Evolutionary conservation across 1,140 invertebrate genomes (phyloP).

Genomic region (Luehdorfia chinensis): DNA sequence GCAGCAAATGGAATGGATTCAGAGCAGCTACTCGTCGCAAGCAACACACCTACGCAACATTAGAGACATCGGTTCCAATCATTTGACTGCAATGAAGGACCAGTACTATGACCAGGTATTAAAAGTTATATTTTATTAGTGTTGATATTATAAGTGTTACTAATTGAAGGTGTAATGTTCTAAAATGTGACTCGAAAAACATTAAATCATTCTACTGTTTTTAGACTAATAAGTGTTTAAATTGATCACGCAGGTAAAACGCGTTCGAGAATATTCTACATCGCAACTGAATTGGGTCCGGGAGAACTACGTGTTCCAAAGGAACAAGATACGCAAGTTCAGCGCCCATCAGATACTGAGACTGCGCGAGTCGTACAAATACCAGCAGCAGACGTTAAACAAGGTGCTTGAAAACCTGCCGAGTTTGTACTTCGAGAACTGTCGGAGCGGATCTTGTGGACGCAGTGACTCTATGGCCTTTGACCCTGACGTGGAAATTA

Average conservation of each 20-base stretch:
- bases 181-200: too few relatives aligned
- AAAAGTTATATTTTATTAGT: constrained; percentile 13
- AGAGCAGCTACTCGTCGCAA: constrained; percentile 93
- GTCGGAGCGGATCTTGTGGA: constrained; percentile 90
- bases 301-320: constrained; percentile 96
- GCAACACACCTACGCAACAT: constrained; percentile 92
- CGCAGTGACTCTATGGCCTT: constrained; percentile 86
- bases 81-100: constrained; percentile 89
- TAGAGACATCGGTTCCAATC: constrained; percentile 92
- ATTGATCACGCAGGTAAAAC: constrained; percentile 80
- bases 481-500: constrained; percentile 80
- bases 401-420: constrained; percentile 96
- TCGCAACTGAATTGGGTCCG: constrained; percentile 94
- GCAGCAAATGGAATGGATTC: constrained; percentile 95
- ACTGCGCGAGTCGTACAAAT: constrained; percentile 94
- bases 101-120: constrained; percentile 94
- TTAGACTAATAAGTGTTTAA: too few relatives aligned
- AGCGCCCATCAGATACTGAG: constrained; percentile 93
- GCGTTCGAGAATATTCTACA: constrained; percentile 93
- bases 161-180: too few relatives aligned
- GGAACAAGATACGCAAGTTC: constrained; percentile 95
- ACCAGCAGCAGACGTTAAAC: constrained; percentile 95
- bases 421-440: constrained; percentile 95
- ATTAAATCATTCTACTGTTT: too few relatives aligned
- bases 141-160: too few relatives aligned